Evolutionary conservation across 2,113 vertebrate genomes (phyloP).

Genomic region (Enhydra lutris): DNA sequence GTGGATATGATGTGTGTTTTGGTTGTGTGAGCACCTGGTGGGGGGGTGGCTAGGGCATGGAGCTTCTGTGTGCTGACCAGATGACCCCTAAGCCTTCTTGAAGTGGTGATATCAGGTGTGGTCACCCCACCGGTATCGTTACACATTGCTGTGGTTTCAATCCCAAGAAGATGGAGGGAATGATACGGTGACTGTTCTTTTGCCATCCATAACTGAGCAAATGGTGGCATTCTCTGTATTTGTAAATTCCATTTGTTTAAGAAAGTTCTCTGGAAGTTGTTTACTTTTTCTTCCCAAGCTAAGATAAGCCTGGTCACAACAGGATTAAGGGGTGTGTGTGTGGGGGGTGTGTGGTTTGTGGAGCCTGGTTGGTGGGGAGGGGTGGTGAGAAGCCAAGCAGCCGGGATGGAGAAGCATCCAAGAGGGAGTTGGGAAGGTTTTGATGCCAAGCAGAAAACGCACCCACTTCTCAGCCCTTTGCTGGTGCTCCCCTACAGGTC

Average conservation of each 20-base stretch:
- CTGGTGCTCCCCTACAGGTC: background rate
- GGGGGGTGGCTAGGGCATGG: accelerated
- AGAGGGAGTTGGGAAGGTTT: background rate
- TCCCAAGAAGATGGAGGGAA: background rate
- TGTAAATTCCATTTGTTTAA: background rate
- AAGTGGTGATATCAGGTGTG: too few relatives aligned
- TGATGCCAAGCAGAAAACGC: accelerated
- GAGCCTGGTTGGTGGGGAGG: background rate
- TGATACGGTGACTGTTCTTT: accelerated
- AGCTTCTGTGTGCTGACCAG: background rate
- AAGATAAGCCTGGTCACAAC: accelerated
- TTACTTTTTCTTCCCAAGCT: background rate
- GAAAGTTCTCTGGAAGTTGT: too few relatives aligned
- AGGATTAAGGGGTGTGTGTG: too few relatives aligned
- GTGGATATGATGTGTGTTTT: accelerated
- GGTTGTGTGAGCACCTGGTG: background rate
- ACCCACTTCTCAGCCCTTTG: accelerated
- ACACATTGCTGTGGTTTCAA: background rate
- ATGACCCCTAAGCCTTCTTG: background rate
- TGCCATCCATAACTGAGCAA: accelerated
- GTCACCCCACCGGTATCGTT: accelerated
- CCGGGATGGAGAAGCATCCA: background rate
- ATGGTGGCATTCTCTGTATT: accelerated
- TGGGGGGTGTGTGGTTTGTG: accelerated
- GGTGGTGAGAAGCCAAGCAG: background rate